phyloP scores from a whole-genome alignment of 2,888 invertebrate genomes.

The Hetaerina titia region DNA sequence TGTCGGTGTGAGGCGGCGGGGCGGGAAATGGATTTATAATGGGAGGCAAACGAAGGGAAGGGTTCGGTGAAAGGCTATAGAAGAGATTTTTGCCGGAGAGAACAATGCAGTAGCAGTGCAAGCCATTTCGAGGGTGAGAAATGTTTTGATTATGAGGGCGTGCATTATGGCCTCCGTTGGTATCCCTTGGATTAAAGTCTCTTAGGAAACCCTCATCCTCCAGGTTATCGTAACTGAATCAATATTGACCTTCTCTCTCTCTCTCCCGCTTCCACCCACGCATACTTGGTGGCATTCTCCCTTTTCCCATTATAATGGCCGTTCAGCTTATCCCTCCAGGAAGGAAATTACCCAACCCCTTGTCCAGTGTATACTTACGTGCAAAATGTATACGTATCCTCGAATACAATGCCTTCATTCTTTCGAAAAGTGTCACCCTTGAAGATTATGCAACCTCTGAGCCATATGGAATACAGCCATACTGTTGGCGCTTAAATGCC shows the following conservation, averaged over 20 bases:
- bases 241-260: constrained; percentile 30
- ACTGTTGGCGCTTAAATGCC: not conserved
- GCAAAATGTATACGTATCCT: not conserved
- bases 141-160: constrained; percentile 28
- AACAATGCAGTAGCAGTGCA: not conserved
- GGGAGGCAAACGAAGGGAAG: not conserved
- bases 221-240: constrained; percentile 27
- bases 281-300: not conserved
- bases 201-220: not conserved
- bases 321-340: not conserved
- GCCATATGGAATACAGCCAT: not conserved
- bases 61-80: not conserved
- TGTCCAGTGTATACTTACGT: not conserved
- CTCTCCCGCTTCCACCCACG: not conserved
- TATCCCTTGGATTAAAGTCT: constrained; percentile 25
- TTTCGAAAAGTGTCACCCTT: not conserved
- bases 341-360: not conserved
- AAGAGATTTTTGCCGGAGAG: not conserved
- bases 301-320: not conserved
- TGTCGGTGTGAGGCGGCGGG: not conserved
- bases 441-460: not conserved
- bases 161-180: constrained; percentile 14
- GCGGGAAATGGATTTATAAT: constrained; percentile 13
- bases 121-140: constrained; percentile 2
- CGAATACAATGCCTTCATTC: not conserved